phyloP scores from a whole-genome alignment of 2,113 vertebrate species.

The Xenopus laevis region DNA sequence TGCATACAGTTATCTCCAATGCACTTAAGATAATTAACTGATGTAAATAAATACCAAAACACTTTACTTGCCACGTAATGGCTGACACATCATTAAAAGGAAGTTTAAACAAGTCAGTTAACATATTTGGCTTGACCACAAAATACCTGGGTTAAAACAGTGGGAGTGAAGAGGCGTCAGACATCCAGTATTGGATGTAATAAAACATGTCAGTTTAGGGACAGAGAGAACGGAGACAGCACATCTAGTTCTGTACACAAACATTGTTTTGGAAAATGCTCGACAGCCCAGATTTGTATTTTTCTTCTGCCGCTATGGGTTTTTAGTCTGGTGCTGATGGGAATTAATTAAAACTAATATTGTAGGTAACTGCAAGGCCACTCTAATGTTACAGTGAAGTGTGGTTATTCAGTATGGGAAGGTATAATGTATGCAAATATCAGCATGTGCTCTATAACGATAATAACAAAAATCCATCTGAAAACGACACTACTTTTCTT shows the following conservation, averaged over 20 bases:
- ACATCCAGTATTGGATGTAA: neutral
- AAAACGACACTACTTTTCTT: no score
- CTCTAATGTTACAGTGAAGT: no score
- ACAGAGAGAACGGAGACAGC: neutral
- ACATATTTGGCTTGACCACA: constrained; percentile 63
- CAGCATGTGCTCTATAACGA: no score
- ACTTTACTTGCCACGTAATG: constrained; percentile 58
- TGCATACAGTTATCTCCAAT: constrained; percentile 55
- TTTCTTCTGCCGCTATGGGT: no score
- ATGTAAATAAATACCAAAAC: constrained; percentile 59
- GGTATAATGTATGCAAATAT: no score
- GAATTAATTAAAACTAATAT: no score
- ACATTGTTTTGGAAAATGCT: neutral
- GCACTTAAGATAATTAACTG: constrained; percentile 60
- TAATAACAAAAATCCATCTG: no score
- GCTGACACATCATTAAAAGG: constrained; percentile 69
- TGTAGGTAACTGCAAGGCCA: no score
- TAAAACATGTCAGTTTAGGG: constrained; percentile 6
- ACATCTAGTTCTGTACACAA: neutral
- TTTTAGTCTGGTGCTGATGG: no score
- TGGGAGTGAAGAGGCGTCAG: constrained; percentile 12
- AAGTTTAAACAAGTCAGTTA: constrained; percentile 66
- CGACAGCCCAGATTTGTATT: no score
- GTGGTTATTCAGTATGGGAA: no score
- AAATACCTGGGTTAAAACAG: constrained; percentile 11